Base-by-base conservation (phyloP, 2,888 invertebrate genomes). In the Drosophila siamana region DNA sequence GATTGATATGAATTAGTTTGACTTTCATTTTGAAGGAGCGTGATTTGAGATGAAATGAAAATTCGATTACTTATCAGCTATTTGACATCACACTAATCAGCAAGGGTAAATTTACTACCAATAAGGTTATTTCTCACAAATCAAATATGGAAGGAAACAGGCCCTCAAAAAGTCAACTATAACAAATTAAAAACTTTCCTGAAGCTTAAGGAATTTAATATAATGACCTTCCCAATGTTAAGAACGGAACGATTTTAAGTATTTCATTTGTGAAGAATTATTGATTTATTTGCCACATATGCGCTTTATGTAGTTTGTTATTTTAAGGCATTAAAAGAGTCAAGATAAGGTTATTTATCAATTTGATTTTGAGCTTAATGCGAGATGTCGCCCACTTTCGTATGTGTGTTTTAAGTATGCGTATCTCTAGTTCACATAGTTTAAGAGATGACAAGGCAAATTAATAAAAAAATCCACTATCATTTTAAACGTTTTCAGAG, bases 331-430 rank as follows among this genome's bases (percentile, higher is more conserved):
- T 48, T 48, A 7, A 44, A 15, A 15, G 30, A 8, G n/a, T 36
- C 19, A 11, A 26, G 65, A 76, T 84, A 64, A 78, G 69, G 41
- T 40, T 1, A 22, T 65, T 85, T 64, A 80, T 86, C 65, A 86
- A 46, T 22, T 59, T 57, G 13, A 24, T 24, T 28, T 48, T 15
- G 3, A 16, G 9, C 6, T 2, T 19, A 46, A 24, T 19, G 9
- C 24, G 30, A 9, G 19, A 50, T 24, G 36, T 6, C n/a, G 11
- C 1, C 1, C 1, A 28, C 54, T 41, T 36, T 22, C 13, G 0
- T n/a, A 4, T 46, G 47, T 19, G 16, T 13, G 28, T 40, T 24
- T 24, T 33, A 11, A 3, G 30, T 33, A 33, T 5, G n/a, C 26
- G 4, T n/a, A 16, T 48, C 13, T 24, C 43, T 38, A 19, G 36